These are phyloP conservation scores for Eupithecia exiguata DNA, from an alignment of 2,888 invertebrate genomes.

Conservation along the genomic window DNA sequence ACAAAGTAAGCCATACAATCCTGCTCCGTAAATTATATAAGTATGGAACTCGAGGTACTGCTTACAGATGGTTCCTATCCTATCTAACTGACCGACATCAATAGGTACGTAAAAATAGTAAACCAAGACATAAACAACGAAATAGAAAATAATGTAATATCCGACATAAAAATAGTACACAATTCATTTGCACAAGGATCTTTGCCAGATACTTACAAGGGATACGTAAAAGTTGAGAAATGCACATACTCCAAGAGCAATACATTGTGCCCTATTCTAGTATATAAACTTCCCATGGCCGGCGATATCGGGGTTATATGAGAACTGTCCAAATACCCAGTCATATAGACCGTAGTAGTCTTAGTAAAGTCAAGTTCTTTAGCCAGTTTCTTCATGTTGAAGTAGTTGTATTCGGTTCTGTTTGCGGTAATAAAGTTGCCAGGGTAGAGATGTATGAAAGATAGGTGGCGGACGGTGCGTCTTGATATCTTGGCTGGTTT, in stretches of 20 bases:
- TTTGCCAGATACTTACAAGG: conserved; percentile 21
- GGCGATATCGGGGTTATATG: conserved; percentile 15
- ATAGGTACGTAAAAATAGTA: too few relatives aligned
- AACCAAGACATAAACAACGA: too few relatives aligned
- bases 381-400: conserved; percentile 8
- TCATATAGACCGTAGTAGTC: background rate
- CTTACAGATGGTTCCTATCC: too few relatives aligned
- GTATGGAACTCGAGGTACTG: too few relatives aligned
- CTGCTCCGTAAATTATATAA: too few relatives aligned
- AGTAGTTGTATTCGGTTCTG: conserved; percentile 41
- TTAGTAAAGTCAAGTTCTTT: conserved; percentile 9
- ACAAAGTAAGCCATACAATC: too few relatives aligned
- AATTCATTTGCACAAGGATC: too few relatives aligned
- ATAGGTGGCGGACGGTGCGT: conserved; percentile 25
- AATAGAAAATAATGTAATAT: too few relatives aligned
- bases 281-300: conserved; percentile 34
- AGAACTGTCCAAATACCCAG: conserved; percentile 14
- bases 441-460: conserved; percentile 23
- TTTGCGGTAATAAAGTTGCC: conserved; percentile 33
- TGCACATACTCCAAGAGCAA: conserved; percentile 46
- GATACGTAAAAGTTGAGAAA: conserved; percentile 30
- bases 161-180: too few relatives aligned
- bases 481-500: conserved; percentile 36
- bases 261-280: conserved; percentile 49
- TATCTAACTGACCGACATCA: too few relatives aligned